Percentiles rank a stretch among this genome's conserved stretches.
Evolutionary conservation across 2,888 invertebrate genomes (phyloP).

Genomic region (Stenurella melanura): DNA sequence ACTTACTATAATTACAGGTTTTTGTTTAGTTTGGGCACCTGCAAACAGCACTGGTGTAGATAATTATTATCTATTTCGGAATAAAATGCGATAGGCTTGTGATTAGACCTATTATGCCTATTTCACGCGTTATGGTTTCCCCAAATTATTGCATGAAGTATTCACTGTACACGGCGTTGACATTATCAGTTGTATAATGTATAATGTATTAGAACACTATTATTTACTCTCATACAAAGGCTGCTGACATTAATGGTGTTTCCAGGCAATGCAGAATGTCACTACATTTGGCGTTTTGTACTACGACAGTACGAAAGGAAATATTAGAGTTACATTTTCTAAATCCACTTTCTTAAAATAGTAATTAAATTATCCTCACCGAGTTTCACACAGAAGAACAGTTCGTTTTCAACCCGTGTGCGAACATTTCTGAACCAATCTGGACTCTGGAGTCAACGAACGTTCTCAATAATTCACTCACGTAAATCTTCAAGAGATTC

Average conservation of each 20-base stretch:
- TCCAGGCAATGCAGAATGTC: neutral
- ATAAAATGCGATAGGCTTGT: conserved; percentile 42
- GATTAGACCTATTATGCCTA: conserved; percentile 44
- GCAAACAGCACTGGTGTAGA: conserved; percentile 25
- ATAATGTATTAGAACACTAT: conserved; percentile 32
- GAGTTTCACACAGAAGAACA: no score
- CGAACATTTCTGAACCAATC: no score
- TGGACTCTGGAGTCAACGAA: no score
- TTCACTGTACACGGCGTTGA: conserved; percentile 42
- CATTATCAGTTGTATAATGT: conserved; percentile 43
- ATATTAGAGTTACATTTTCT: no score
- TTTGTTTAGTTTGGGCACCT: conserved; percentile 46
- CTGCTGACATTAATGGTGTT: neutral
- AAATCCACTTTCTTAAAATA: no score
- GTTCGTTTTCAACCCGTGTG: no score
- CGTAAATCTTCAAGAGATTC: no score
- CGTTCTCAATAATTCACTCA: no score
- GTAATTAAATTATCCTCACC: no score
- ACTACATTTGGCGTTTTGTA: no score
- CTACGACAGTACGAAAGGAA: no score
- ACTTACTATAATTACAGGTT: conserved; percentile 50
- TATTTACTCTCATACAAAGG: neutral
- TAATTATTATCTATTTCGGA: conserved; percentile 44
- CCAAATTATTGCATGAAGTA: conserved; percentile 31
- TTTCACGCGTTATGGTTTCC: conserved; percentile 45